Conservation (phyloP, 2,888 invertebrate genomes). For the Camponotus fellah region DNA sequence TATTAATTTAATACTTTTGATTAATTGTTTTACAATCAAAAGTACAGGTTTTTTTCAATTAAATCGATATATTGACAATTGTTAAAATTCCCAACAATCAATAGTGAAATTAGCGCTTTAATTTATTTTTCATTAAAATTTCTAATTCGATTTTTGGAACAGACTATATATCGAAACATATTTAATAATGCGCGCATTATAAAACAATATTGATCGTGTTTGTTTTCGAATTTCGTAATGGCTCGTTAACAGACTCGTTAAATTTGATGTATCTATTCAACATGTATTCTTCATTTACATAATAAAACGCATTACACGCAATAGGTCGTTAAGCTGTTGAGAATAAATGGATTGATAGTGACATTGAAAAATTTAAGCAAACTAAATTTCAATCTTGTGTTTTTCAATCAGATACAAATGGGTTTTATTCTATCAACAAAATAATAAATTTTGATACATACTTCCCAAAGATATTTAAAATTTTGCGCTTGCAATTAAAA, state of each 20-base stretch:
- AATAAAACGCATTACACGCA: constrained; percentile 9
- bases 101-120: not conserved
- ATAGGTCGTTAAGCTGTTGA: not conserved
- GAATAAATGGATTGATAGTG: not conserved
- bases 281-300: not conserved
- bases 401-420: not conserved
- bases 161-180: not conserved
- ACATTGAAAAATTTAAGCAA: constrained; percentile 2
- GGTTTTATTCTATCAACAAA: not conserved
- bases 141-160: not conserved
- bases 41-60: not conserved
- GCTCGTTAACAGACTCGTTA: not conserved
- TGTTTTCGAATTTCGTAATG: constrained; percentile 1
- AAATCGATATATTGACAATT: not conserved
- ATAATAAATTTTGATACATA: not conserved
- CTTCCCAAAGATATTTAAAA: not conserved
- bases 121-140: constrained; percentile 27
- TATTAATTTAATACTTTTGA: not conserved
- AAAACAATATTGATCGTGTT: not conserved
- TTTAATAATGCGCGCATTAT: not conserved
- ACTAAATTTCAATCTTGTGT: not conserved
- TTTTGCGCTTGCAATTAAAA: not conserved
- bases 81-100: not conserved
- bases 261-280: not conserved
- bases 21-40: not conserved